These are phyloP conservation scores for Drosophila putrida DNA, from an alignment of 2,888 invertebrate genomes.

Conservation along the genomic window DNA sequence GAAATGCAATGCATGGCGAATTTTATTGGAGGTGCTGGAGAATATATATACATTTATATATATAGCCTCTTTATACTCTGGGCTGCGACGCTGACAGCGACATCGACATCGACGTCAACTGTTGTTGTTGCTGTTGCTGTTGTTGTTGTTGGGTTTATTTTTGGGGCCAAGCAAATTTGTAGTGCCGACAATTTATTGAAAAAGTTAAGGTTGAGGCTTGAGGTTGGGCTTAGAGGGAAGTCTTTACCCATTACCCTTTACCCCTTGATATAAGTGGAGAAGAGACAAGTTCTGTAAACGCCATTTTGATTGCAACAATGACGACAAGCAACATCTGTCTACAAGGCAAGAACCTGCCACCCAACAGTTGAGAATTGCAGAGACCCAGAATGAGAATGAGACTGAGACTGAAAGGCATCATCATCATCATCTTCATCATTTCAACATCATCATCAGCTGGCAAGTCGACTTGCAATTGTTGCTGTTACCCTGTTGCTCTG, in stretches of 20 bases:
- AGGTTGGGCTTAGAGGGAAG: conserved; percentile 26
- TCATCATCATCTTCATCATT: too few relatives aligned
- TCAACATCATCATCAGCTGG: conserved; percentile 31
- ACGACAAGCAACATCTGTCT: conserved; percentile 56
- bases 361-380: conserved; percentile 35
- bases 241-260: background rate
- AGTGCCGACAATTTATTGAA: conserved; percentile 55
- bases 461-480: conserved; percentile 71
- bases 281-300: conserved; percentile 48
- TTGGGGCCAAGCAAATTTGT: conserved; percentile 60
- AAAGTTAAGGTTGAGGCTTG: conserved; percentile 22
- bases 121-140: conserved; percentile 17
- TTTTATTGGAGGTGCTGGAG: conserved; percentile 41
- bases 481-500: conserved; percentile 80
- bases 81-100: conserved; percentile 14
- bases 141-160: conserved; percentile 46
- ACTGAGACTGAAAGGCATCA: conserved; percentile 1
- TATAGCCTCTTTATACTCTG: conserved; percentile 22
- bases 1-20: conserved; percentile 39
- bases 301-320: conserved; percentile 66
- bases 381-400: conserved; percentile 16
- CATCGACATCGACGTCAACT: conserved; percentile 5
- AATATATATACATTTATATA: background rate
- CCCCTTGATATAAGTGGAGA: background rate
- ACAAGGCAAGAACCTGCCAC: conserved; percentile 52